phyloP scores from a whole-genome alignment of 2,113 vertebrate genomes.

The Notiomystis cincta region DNA sequence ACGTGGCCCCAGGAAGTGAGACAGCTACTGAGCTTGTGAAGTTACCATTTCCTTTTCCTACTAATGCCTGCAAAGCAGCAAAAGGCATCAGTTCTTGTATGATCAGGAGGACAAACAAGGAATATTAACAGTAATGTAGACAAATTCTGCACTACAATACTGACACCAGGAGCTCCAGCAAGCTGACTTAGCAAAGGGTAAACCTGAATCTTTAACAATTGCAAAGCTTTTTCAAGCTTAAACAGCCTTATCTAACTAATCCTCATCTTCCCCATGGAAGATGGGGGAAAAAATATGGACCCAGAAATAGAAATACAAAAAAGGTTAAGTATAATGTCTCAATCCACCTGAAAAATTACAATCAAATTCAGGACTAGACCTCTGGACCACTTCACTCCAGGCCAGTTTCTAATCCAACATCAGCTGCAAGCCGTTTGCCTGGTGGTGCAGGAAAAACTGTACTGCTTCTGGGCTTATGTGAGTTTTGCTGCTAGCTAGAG shows the following conservation, averaged over 20 bases:
- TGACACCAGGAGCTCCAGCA: background rate
- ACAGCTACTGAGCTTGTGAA: background rate
- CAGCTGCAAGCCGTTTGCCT: background rate
- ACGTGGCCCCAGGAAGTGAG: fast-evolving
- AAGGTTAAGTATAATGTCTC: background rate
- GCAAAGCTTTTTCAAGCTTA: background rate
- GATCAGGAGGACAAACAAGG: background rate
- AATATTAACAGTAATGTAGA: background rate
- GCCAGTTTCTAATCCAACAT: background rate
- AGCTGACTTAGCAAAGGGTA: background rate
- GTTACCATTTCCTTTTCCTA: background rate
- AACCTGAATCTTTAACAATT: background rate
- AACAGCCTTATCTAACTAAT: background rate
- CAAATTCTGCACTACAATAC: background rate
- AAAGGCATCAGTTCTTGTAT: background rate
- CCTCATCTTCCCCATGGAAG: background rate
- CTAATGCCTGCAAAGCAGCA: fast-evolving
- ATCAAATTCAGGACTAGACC: background rate
- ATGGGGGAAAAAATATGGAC: background rate
- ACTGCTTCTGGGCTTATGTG: background rate
- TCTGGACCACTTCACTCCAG: background rate
- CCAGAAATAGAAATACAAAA: background rate
- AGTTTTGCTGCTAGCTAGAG: background rate
- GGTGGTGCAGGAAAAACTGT: background rate
- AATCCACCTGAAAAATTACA: background rate